Evolutionary conservation across 2,797 vertebrate species (phyloP), one percentile per base, ranked within the genome.

Genomic region (Morelia viridis): DNA sequence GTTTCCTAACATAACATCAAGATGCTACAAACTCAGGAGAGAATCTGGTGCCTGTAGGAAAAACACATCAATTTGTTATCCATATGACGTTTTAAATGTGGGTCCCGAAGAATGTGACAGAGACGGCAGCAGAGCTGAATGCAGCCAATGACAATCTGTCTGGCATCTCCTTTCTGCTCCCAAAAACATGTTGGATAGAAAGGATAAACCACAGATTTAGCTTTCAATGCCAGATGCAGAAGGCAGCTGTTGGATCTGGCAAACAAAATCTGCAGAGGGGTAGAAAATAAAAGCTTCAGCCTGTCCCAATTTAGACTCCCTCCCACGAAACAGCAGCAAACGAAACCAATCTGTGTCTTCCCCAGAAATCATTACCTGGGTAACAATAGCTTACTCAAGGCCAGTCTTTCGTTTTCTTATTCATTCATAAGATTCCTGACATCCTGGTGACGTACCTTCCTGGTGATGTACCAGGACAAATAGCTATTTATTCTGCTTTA

Each of bases 171-270:
- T 88, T 26, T 64, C 10, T 57, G 89, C 26, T 71, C 68, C 22
- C 22, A 62, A 35, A 89, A 87, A 87, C 15, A 80, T 68, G 19
- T 35, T 90, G n/a, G 88, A 86, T 22, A 71, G n/a, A 86, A 89
- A 92, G 58, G 41, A 84, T 89, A 35, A 68, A 41, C 17, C 85
- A 65, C 19, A 35, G 68, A 68, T 22, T 87, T 64, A 57, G 62
- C 41, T n/a, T 56, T 13, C 46, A 13, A 12, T 57, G 85, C 84
- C 89, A 92, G 85, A 41, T 62, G 58, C 68, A 53, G 53, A n/a
- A 83, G 68, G 65, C 89, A 90, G 91, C 88, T 86, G 91, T 56
- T 58, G 57, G 56, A 31, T 13, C 86, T 92, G 88, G 91, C 91
- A 87, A 60, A 41, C 35, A 1, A 13, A 71, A 46, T 1, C 88